Base-by-base conservation (phyloP, 2,797 vertebrate species). In the Erethizon dorsatum region DNA sequence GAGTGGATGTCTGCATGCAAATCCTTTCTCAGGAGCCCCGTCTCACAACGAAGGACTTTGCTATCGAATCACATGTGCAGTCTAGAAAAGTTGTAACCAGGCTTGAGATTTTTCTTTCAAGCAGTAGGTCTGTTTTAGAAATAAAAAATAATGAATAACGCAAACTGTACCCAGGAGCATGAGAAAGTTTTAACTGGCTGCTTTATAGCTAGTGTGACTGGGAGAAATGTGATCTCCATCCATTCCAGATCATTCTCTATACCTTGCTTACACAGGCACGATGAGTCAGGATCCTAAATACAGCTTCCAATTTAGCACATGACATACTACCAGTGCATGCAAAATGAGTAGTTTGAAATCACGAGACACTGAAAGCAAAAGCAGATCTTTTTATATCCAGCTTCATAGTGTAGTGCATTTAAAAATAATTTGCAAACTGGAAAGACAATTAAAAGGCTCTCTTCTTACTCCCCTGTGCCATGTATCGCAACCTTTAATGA, bases 381-480 rank as follows among this genome's bases (percentile, higher is more conserved):
- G 22, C 83, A 95, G 31, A 20, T 13, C 33, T 94, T 96, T 96
- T 5, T 91, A 96, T 97, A 97, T 59, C 22, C 41, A 90, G 2
- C 69, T 96, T 97, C 83, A 93, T 88, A 93, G 84, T 63, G 50
- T 41, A 83, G 88, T 2, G 0, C 37, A 63, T 50, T 97, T 96
- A 95, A 77, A 97, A 86, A 92, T 94, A 95, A 94, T 73, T 50
- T 47, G 11, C 88, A 92, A 97, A 96, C 73, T 95, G 91, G 45
- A 97, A 96, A 88, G 88, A 52, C 22, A 94, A 96, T 94, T 86
- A 95, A 88, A 13, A 59, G 45, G 6, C 83, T 82, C 83, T 82
- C 69, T 33, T 41, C 97, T 97, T 95, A 84, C 37, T 61, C 47
- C 82, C 6, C 57, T 75, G 45, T 45, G 73, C 52, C 12, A 17